A percentile compares a stretch with the other conserved stretches of the same genome.
Evolutionary conservation across 2,797 vertebrate genomes (phyloP).

Genomic region (Hirundo rustica): DNA sequence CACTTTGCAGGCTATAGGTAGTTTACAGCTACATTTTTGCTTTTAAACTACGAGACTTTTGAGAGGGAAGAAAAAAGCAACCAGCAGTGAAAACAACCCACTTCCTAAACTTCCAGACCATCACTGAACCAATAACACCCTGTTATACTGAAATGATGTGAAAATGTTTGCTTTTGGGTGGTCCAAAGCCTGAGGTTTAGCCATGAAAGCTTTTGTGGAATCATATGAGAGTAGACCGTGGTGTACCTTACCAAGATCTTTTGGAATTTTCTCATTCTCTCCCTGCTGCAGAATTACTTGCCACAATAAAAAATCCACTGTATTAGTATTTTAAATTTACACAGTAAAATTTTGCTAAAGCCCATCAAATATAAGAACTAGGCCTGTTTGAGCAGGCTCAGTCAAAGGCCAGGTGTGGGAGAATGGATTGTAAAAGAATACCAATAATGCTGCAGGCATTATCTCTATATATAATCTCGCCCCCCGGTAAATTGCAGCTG

Average conservation of each 20-base stretch:
- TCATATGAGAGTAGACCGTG: fast-evolving
- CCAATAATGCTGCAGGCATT: not conserved
- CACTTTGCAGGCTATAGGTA: not conserved
- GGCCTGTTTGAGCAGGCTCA: not conserved
- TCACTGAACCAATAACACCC: not conserved
- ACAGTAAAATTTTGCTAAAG: not conserved
- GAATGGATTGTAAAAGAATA: not conserved
- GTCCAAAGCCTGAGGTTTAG: not conserved
- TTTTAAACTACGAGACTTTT: not conserved
- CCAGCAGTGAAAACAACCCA: not conserved
- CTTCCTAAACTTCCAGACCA: not conserved
- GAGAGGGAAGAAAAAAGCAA: not conserved
- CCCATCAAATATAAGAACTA: not conserved
- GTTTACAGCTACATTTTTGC: not conserved
- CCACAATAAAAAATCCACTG: not conserved
- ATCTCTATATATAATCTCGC: not conserved
- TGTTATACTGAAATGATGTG: not conserved
- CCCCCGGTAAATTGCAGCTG: not conserved
- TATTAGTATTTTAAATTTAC: not conserved
- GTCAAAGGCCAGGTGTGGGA: not conserved
- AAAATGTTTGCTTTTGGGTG: not conserved
- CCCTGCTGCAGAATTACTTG: not conserved
- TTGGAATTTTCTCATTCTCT: not conserved
- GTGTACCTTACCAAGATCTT: not conserved
- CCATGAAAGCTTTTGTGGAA: not conserved